These are phyloP conservation scores for Bos javanicus DNA, from an alignment of 2,113 vertebrate species.

Conservation along the genomic window DNA sequence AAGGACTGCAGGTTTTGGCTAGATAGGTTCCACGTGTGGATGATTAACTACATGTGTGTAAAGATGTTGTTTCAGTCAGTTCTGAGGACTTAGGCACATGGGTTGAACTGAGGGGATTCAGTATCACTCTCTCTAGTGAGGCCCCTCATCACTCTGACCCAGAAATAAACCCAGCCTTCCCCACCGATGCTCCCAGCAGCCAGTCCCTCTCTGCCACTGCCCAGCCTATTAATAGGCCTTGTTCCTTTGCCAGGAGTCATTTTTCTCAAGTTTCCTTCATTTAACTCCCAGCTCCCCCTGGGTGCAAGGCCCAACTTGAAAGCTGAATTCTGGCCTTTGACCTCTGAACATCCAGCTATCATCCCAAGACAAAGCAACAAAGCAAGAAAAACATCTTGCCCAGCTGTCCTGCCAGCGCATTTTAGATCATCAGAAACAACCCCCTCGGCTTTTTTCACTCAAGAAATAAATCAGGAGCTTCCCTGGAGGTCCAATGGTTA, in stretches of 20 bases:
- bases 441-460: conserved; percentile 23
- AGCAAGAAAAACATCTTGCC: conserved; percentile 35
- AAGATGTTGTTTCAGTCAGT: neutral
- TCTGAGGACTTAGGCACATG: neutral
- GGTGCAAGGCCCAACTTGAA: neutral
- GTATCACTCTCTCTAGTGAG: conserved; percentile 37
- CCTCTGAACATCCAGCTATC: neutral
- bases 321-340: conserved; percentile 12
- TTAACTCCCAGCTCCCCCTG: conserved; percentile 47
- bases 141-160: conserved; percentile 61
- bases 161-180: conserved; percentile 73
- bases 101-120: conserved; percentile 21
- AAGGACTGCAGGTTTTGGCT: conserved; percentile 10
- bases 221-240: conserved; percentile 71
- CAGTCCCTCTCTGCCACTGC: conserved; percentile 49
- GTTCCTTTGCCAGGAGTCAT: conserved; percentile 64
- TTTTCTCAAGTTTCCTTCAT: conserved; percentile 69
- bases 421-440: conserved; percentile 50
- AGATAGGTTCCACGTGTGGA: neutral
- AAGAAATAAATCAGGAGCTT: conserved; percentile 31
- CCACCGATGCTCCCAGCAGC: neutral
- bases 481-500: neutral
- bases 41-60: conserved; percentile 12
- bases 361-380: conserved; percentile 48
- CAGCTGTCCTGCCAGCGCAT: neutral